phyloP scores from a whole-genome alignment of 2,113 vertebrate genomes.

The Neolamprologus modestus region DNA sequence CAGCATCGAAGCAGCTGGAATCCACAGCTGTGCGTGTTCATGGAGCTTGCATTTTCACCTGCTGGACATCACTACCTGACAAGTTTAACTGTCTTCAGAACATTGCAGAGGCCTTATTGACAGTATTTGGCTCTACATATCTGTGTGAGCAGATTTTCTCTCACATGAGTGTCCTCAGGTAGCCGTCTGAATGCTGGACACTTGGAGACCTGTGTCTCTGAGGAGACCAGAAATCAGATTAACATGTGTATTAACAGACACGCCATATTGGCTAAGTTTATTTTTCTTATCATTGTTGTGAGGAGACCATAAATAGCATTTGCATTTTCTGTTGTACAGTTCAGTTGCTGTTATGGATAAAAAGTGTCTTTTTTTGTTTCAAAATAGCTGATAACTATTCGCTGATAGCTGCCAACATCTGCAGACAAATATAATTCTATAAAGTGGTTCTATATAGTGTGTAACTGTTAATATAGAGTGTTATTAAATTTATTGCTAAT shows the following conservation, averaged over 20 bases:
- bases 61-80: too few species aligned
- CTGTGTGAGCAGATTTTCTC: background rate
- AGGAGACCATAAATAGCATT: background rate
- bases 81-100: too few species aligned
- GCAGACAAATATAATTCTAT: background rate
- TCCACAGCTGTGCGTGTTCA: too few species aligned
- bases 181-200: background rate
- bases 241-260: background rate
- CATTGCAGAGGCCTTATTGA: too few species aligned
- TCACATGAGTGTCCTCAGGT: background rate
- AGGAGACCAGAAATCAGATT: background rate
- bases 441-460: background rate
- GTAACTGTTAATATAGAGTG: background rate
- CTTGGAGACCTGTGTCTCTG: rapidly evolving
- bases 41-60: too few species aligned
- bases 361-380: background rate
- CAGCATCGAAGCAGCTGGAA: too few species aligned
- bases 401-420: background rate
- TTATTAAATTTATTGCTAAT: background rate
- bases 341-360: rapidly evolving
- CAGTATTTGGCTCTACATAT: too few species aligned
- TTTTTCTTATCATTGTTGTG: background rate
- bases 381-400: background rate
- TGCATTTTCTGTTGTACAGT: background rate
- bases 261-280: rapidly evolving